Evolutionary conservation across 2,797 vertebrate genomes (phyloP), one percentile per base, ranked within the genome.

Genomic region (Craterocephalus amniculus): DNA sequence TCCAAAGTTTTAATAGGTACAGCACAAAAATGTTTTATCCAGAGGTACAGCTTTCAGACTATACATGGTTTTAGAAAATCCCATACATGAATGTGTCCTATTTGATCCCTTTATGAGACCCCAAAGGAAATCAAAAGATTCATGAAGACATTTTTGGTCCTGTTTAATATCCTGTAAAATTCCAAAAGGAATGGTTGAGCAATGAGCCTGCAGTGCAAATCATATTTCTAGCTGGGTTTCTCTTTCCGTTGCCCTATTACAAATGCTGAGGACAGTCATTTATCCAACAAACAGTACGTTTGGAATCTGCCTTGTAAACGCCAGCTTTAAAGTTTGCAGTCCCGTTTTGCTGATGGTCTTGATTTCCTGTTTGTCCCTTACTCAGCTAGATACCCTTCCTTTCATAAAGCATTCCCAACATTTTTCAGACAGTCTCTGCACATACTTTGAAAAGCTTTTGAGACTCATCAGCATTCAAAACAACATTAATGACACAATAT

Each of bases 391-490:
- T 79, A 65, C 22, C 57, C 79, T 84, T 86, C 80, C 68, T 81
- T 79, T 69, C 18, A 64, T 68, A 74, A 11, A 85, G 72, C 57
- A 59, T 65, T 70, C 74, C 55, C 72, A 55, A 81, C 81, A 83
- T 80, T 80, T 80, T 76, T 73, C 65, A 81, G 55, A 56, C 38
- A 61, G 76, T 73, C 62, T 64, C 57, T n/a, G 59, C 45, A 58
- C 36, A 68, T 58, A 79, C 65, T 67, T 70, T 71, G 38, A 78
- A 58, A 60, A 59, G 76, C 69, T 63, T 52, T 58, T 63, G 64
- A 56, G 67, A 74, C 62, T 78, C 74, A 89, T 91, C 80, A 77
- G 79, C 65, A 90, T 92, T 92, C 82, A 71, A 73, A 84, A 84
- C 70, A 78, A 85, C 63, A 22, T 11, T 36, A 1, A 4, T 54